phyloP scores from a whole-genome alignment of 2,797 vertebrate genomes.

The Coregonus sp. region DNA sequence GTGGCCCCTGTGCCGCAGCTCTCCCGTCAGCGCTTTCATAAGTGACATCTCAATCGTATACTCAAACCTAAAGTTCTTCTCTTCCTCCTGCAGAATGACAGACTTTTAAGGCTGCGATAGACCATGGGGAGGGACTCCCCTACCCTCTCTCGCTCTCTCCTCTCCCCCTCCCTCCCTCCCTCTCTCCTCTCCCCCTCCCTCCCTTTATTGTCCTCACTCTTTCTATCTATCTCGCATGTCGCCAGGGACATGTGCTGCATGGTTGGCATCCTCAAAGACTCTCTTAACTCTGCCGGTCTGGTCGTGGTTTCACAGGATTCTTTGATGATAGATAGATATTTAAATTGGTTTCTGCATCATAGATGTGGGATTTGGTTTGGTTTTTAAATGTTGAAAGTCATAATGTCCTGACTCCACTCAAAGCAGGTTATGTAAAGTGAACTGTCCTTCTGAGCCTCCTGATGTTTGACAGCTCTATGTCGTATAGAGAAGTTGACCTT shows the following conservation, averaged over 20 bases:
- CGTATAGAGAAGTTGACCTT: not conserved
- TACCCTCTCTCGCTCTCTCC: conserved; percentile 12
- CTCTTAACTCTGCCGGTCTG: conserved; percentile 1
- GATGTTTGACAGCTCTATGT: not conserved
- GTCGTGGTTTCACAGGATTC: not conserved
- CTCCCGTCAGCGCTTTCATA: too few relatives aligned
- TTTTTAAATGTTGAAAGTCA: conserved; percentile 9
- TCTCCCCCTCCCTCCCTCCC: not conserved
- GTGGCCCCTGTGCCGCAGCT: too few relatives aligned
- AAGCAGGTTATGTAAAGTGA: not conserved
- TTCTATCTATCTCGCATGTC: conserved; percentile 19
- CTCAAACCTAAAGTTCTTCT: not conserved
- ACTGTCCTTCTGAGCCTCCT: not conserved
- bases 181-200: too few relatives aligned
- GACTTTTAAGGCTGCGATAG: conserved; percentile 10
- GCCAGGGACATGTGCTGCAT: conserved; percentile 10
- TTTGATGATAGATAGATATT: conserved; percentile 16
- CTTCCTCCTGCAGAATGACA: conserved; percentile 12
- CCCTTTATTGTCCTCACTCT: not conserved
- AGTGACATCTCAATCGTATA: too few relatives aligned
- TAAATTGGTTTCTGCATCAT: conserved; percentile 13
- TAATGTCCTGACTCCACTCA: conserved; percentile 3
- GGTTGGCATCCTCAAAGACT: conserved; percentile 26
- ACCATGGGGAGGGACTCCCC: conserved; percentile 9
- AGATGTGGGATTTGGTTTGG: not conserved